Evolutionary conservation across 1,140 invertebrate genomes (phyloP), one percentile per base, ranked within the genome.

Genomic region (Euwallacea fornicatus): DNA sequence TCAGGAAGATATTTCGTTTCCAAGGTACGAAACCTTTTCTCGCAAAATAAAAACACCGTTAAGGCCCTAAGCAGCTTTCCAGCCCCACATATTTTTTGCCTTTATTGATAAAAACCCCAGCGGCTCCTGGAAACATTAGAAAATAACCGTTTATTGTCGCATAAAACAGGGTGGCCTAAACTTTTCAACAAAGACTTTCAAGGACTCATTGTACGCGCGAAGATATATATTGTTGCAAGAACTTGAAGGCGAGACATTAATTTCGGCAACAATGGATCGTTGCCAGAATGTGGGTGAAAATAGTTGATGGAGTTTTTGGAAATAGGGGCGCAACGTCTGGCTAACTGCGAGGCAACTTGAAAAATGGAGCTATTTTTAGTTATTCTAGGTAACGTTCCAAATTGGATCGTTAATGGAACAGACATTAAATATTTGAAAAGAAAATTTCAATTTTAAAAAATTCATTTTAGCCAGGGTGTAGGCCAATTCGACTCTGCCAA

Each of bases 211-310:
- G 59, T 61, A 61, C 11, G 59, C 59, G 54, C 21, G 43, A 61
- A 61, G 33, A 61, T 43, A 61, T 61, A 61, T 61, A 61, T 61
- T 61, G 59, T 56, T 61, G 59, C 42, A 61, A 61, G 59, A 61
- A 61, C 59, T 58, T 58, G 59, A 61, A 61, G 59, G 59, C 21
- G 21, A 43, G 59, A 61, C 59, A 61, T 61, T 61, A 61, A 61
- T 61, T 61, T 61, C 59, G 59, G 33, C 59, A 42, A 61, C 59
- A 61, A 61, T 61, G 59, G 59, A 61, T n/a, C 11, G 33, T 61
- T 41, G 33, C 59, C 11, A 61, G 59, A 61, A 61, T 43, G 59
- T 61, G 59, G 10, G 42, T 21, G 59, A 61, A 61, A 61, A 61
- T 61, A 42, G 59, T 43, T 61, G 59, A 61, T 61, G 59, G 59